These are phyloP conservation scores for Megaceryle maxima DNA, from an alignment of 2,113 vertebrate genomes.

Conservation along the genomic window DNA sequence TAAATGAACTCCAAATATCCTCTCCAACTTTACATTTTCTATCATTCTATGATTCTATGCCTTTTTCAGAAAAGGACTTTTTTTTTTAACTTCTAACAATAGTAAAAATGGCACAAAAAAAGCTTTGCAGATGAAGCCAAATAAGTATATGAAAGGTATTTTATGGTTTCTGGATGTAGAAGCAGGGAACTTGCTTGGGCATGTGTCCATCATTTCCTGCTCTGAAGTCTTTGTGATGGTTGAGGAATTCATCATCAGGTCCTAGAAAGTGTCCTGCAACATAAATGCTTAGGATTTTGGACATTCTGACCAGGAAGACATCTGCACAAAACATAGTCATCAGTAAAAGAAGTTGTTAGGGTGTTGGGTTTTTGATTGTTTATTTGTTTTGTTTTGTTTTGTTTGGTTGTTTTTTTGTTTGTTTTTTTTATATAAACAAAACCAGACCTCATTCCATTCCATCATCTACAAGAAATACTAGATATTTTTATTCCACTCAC, in stretches of 20 bases:
- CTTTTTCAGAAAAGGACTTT: background rate
- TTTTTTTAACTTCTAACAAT: background rate
- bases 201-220: background rate
- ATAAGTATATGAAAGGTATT: background rate
- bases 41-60: background rate
- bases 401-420: no score
- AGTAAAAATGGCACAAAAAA: background rate
- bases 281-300: background rate
- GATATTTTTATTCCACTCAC: background rate
- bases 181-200: background rate
- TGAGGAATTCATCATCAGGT: background rate
- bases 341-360: accelerated
- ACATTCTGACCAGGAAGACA: background rate
- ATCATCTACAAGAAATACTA: background rate
- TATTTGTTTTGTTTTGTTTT: no score
- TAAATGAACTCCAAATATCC: background rate
- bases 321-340: background rate
- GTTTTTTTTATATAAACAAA: background rate
- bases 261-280: background rate
- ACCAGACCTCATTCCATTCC: background rate
- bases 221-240: background rate
- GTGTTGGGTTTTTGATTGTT: no score
- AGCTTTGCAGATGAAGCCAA: background rate
- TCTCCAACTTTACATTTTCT: background rate
- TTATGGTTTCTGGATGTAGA: background rate